Base-by-base conservation (phyloP, 2,888 invertebrate species). In the Geophilus truncorum region DNA sequence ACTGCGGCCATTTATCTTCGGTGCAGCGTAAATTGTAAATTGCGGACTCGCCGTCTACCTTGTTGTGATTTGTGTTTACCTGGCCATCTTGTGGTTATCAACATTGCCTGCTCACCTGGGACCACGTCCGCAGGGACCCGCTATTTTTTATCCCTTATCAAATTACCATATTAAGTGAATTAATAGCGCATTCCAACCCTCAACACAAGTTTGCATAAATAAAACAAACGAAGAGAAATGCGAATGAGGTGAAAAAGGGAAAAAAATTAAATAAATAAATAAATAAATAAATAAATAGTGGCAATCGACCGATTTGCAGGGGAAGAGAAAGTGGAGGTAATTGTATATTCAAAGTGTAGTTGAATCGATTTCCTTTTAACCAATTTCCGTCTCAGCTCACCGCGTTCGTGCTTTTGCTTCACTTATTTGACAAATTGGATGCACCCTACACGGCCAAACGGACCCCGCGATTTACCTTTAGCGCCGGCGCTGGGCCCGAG, bases 41-140 rank as follows among this genome's bases (percentile, higher is more conserved):
- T 62, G 23, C 57, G 57, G 21, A 7, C 57, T 0, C 57, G 18
- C 57, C n/a, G 57, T 62, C 57, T 62, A 10, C 21, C 21, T 12
- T 23, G 57, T 62, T 62, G 57, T 62, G 57, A 62, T 62, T 62
- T 62, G 57, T 62, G 57, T 62, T 62, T 62, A 62, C 57, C 57
- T 62, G 57, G 57, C 57, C 57, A 62, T 62, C 57, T 62, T 62
- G 57, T 62, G 57, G 57, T 62, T n/a, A 62, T 62, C 57, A 62
- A 6, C 57, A 18, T 62, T 62, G 18, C 10, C 57, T 62, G 21
- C 21, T 62, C 57, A 18, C 4, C 57, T 23, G 21, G 18, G 57
- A 62, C 57, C 2, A 10, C 23, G 57, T 10, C 21, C 57, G 10
- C 57, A 21, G 57, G 18, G 57, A 23, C 21, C 3, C 18, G n/a